These are phyloP conservation scores for Glaucopsyche alexis DNA, from an alignment of 2,888 invertebrate species.

Conservation along the genomic window DNA sequence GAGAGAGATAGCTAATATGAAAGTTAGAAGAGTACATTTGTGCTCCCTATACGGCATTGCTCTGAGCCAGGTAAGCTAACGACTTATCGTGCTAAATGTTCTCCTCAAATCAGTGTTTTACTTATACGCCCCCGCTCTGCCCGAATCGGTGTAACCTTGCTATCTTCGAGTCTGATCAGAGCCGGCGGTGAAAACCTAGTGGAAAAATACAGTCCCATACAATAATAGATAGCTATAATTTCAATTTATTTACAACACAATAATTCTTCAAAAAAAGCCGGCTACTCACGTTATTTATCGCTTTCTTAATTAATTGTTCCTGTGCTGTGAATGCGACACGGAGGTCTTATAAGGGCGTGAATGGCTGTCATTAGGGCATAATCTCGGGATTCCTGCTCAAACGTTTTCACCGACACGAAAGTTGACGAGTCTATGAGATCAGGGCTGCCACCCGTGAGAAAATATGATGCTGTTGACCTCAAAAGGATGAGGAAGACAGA, in stretches of 20 bases:
- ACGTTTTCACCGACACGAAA: constrained; percentile 60
- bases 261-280: neutral
- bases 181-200: no score
- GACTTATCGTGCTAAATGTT: no score
- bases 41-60: no score
- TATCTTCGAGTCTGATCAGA: no score
- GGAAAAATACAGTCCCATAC: no score
- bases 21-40: no score
- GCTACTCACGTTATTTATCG: constrained; percentile 4
- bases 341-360: constrained; percentile 30
- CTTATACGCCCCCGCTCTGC: no score
- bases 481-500: neutral
- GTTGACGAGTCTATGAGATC: constrained; percentile 41
- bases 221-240: neutral
- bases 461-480: constrained; percentile 10
- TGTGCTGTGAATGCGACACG: constrained; percentile 29
- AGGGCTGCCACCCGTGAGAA: constrained; percentile 30
- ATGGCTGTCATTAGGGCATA: constrained; percentile 47
- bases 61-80: no score
- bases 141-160: no score
- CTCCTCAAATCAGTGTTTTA: no score
- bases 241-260: neutral
- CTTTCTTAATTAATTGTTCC: constrained; percentile 25
- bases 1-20: no score
- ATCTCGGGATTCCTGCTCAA: constrained; percentile 58